Base-by-base conservation (phyloP, 2,888 invertebrate genomes). In the Blera fallax region DNA sequence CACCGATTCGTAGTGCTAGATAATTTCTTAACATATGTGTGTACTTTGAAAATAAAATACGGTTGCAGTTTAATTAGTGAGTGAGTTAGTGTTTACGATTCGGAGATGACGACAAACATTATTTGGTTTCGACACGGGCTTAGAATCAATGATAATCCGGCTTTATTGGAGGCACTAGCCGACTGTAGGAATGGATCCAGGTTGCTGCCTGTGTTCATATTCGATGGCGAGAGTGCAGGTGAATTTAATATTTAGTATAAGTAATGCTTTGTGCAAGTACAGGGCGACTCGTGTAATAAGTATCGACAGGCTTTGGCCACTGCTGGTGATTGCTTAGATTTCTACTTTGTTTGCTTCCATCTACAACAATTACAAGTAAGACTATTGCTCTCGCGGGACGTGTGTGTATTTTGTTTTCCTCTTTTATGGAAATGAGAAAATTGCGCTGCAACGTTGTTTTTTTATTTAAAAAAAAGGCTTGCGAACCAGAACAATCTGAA, bases 181-280 rank as follows among this genome's bases (percentile, higher is more conserved):
- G 89, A 90, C 65, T 89, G 88, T 89, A 89, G 88, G 74, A 88
- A 88, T 48, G 89, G 88, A 14, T 88, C 90, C 11, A 89, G 89
- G 10, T 92, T 96, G 88, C 94, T 94, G 88, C 95, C 95, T 0
- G 88, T 96, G 1, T 96, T 95, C 89, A 95, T 96, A 87, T 95
- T 96, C 89, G 96, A 96, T 90, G 95, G 95, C n/a, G 94, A 95
- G 90, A 95, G 94, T 87, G 95, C 95, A 88, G 95, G 95, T 95
- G 89, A 90, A 90, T 89, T 24, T 8, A 43, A n/a, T 18, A 16
- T 7, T 32, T 2, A 16, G 16, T 43, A 3, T 7, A 18, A 34
- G 8, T 32, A 34, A n/a, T n/a, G n/a, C 34, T 34, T 10, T 8
- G 34, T 34, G 8, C 11, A 10, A 1, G 1, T 34, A 34, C 10